Percentiles rank a stretch among this genome's conserved stretches.
These are phyloP conservation scores for Cottoperca gobio DNA, from an alignment of 2,797 vertebrate genomes.

Conservation along the genomic window DNA sequence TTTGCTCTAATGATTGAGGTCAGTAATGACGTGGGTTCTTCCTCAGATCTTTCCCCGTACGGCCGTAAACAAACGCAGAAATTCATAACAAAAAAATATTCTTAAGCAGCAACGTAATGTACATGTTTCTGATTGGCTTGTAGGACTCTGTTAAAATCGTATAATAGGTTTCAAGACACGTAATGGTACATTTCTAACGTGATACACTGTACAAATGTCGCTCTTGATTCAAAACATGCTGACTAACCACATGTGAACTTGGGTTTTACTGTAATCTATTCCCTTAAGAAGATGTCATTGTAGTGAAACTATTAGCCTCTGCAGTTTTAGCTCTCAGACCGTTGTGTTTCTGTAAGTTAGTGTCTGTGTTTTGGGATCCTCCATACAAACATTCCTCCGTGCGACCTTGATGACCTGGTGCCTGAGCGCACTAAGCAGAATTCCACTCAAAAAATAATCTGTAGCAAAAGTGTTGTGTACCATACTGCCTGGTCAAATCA, in stretches of 20 bases:
- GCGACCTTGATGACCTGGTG: constrained; percentile 47
- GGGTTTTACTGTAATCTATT: background rate
- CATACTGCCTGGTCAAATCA: constrained; percentile 7
- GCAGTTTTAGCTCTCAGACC: background rate
- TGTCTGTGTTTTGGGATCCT: constrained; percentile 43
- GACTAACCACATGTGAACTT: background rate
- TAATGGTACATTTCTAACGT: too few relatives aligned
- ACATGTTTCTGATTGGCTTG: background rate
- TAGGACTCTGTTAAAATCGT: background rate
- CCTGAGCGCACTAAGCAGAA: constrained; percentile 19
- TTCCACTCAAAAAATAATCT: constrained; percentile 33
- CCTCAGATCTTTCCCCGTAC: background rate
- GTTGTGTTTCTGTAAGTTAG: constrained; percentile 17
- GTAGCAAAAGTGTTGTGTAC: constrained; percentile 14
- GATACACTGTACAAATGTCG: background rate
- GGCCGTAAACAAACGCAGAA: background rate
- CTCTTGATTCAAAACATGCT: background rate
- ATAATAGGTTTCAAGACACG: too few relatives aligned
- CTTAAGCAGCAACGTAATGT: background rate
- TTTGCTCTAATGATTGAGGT: constrained; percentile 16
- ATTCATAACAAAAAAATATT: background rate
- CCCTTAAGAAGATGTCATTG: too few relatives aligned
- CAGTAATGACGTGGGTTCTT: constrained; percentile 9
- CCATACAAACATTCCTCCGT: constrained; percentile 34
- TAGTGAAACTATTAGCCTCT: background rate